Evolutionary conservation across 2,797 vertebrate species (phyloP).

Genomic region (Chelmon rostratus): DNA sequence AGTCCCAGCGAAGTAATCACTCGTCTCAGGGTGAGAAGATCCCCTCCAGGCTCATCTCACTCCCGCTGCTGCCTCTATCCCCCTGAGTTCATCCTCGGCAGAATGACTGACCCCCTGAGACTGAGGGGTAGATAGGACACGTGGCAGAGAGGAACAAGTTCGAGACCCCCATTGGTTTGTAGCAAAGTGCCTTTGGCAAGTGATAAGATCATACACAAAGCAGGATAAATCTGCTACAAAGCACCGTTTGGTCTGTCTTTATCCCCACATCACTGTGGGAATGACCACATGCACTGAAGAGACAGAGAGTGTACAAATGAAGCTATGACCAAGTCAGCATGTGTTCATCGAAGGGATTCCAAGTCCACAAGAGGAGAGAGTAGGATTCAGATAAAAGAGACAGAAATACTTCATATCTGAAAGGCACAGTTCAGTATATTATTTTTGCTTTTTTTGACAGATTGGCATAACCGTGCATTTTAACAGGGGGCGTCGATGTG

Average conservation of each 20-base stretch:
- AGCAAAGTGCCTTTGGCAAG: constrained; percentile 68
- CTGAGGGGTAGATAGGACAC: constrained; percentile 63
- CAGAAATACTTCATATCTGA: constrained; percentile 12
- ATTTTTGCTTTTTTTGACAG: constrained; percentile 9
- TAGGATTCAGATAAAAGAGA: constrained; percentile 8
- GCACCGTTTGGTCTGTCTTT: constrained; percentile 56
- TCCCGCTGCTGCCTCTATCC: constrained; percentile 71
- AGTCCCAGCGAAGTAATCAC: constrained; percentile 86
- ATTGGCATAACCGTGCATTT: constrained; percentile 1
- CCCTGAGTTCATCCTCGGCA: constrained; percentile 74
- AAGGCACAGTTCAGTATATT: neutral
- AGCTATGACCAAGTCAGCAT: constrained; percentile 50
- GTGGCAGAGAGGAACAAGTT: constrained; percentile 66
- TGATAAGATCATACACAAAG: constrained; percentile 67
- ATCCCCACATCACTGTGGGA: constrained; percentile 50
- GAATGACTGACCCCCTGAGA: constrained; percentile 81
- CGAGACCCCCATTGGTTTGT: constrained; percentile 65
- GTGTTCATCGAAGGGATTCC: constrained; percentile 25
- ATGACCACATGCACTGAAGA: constrained; percentile 58
- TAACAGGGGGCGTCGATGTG: neutral
- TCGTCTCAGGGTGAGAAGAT: constrained; percentile 82
- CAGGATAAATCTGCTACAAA: constrained; percentile 54
- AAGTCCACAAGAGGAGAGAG: constrained; percentile 19
- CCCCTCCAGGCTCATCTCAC: constrained; percentile 80
- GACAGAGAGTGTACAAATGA: constrained; percentile 38